Evolutionary conservation across 2,113 vertebrate species (phyloP).

Genomic region (Poecilia latipinna): DNA sequence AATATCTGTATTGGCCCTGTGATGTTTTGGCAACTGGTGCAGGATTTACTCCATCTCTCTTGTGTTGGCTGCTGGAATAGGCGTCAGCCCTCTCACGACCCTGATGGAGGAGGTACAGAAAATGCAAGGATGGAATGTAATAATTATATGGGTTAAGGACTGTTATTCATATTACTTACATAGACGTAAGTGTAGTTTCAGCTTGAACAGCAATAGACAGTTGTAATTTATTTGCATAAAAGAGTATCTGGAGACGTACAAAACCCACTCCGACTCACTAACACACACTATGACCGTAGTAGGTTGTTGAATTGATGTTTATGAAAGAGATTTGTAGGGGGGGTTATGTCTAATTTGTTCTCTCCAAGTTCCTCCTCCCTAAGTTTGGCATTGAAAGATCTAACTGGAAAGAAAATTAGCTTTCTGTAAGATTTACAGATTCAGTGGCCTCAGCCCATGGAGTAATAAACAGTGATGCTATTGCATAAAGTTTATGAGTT

Average conservation of each 20-base stretch:
- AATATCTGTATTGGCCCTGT: background rate
- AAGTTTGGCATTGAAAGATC: background rate
- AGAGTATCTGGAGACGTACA: background rate
- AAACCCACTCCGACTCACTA: too few species aligned
- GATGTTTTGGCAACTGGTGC: background rate
- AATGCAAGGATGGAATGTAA: slow-evolving; percentile 1
- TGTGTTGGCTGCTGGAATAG: background rate
- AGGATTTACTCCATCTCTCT: background rate
- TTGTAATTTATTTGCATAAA: background rate
- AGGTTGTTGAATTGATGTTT: background rate
- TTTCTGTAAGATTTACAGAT: background rate
- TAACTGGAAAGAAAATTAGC: background rate
- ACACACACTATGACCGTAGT: background rate
- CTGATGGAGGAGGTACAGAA: background rate
- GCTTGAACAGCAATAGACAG: background rate
- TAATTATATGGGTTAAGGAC: background rate
- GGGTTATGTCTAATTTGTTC: background rate
- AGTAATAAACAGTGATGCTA: background rate
- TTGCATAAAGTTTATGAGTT: background rate
- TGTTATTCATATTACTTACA: background rate
- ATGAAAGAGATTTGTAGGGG: background rate
- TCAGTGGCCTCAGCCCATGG: background rate
- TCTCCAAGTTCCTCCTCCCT: background rate
- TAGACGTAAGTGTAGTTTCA: background rate
- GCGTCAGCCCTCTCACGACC: background rate